phyloP scores from a whole-genome alignment of 2,797 vertebrate genomes.

The Decapterus maruadsi region DNA sequence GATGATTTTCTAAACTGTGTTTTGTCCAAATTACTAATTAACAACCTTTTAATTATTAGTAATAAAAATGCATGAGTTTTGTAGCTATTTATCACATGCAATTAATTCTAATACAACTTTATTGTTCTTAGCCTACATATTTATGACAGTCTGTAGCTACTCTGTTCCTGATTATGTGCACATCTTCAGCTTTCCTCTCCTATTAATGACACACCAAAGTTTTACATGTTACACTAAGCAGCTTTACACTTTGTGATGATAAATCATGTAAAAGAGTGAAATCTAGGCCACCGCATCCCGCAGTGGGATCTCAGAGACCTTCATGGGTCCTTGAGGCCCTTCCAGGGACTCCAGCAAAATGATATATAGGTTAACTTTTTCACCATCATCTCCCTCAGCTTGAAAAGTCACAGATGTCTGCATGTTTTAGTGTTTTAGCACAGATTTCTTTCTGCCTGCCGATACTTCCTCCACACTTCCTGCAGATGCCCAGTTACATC shows the following conservation, averaged over 20 bases:
- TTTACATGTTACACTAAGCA: neutral
- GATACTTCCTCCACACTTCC: neutral
- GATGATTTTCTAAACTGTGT: neutral
- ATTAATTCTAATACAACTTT: neutral
- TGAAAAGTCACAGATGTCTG: neutral
- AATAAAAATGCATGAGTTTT: neutral
- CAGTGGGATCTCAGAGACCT: constrained; percentile 60
- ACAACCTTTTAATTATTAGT: neutral
- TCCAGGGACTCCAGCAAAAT: constrained; percentile 46
- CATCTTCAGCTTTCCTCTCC: neutral
- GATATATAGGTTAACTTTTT: constrained; percentile 59
- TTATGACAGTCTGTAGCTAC: too few species aligned
- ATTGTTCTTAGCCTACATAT: neutral
- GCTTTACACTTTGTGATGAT: constrained; percentile 24
- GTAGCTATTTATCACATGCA: neutral
- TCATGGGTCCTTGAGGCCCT: constrained; percentile 54
- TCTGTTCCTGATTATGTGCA: neutral
- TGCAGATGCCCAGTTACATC: neutral
- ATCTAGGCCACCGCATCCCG: constrained; percentile 61
- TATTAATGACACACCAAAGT: neutral
- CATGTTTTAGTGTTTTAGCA: neutral
- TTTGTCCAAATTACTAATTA: neutral
- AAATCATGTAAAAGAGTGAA: constrained; percentile 39
- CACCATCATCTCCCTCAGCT: constrained; percentile 17
- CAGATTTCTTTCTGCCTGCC: constrained; percentile 13